Base-by-base conservation (phyloP, 2,888 invertebrate species). In the Oeneis ivallda region DNA sequence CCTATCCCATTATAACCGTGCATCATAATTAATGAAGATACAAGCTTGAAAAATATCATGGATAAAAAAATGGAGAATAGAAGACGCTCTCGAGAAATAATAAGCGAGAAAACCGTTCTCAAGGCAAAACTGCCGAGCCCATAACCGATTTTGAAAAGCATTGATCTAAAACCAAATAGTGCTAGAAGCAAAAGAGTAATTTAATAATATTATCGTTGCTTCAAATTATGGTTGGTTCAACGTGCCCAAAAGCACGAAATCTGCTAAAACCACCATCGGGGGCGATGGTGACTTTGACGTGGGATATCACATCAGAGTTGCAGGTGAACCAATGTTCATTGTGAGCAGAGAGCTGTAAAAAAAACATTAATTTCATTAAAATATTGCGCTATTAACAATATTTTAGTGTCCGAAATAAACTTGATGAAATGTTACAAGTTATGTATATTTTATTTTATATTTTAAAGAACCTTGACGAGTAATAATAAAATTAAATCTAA, bases 251-350 rank as follows among this genome's bases (percentile, higher is more conserved):
- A 0, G 93, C 79, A 61, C 93, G 81, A n/a, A 94, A 79, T 72
- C 94, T 89, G 72, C 94, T 94, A 70, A 94, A 84, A 13, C 94
- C 94, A 4, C 94, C 94, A 74, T 94, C 94, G 0, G 94, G 94
- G 0, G 92, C 93, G 73, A 94, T 93, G 53, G 92, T 93, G 6
- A 94, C 88, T 72, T 89, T 87, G 13, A 94, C 79, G 74, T 94
- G 93, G 5, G 93, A 91, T 65, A 93, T 82, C 7, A 82, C 76
- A 4, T 78, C 81, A 0, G 86, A 83, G 32, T 80, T 76, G 50
- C 90, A 82, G 65, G 86, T 81, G 71, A 84, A 93, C 85, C 87
- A 87, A 74, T 93, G 93, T 62, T 92, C 87, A 13, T 80, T 81
- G 73, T 94, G 79, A 0, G 93, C 92, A 58, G 90, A 86, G 19